Evolutionary conservation across 92 coral and sea anemone genomes (phyloP), one percentile per base, ranked within the genome.

Genomic region (Palythoa heliodiscus): DNA sequence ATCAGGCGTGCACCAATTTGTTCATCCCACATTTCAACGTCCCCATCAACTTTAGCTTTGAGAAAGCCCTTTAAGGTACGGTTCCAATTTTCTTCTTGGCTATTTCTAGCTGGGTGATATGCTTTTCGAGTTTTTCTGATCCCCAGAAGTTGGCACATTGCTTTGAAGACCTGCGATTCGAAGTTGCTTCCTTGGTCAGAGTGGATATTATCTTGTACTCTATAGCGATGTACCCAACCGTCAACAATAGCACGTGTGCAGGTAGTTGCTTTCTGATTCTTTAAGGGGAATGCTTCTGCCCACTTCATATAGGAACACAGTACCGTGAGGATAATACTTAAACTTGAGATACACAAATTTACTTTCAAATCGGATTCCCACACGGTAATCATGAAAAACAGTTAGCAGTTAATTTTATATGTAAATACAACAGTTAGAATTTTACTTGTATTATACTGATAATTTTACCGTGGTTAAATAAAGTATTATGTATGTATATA

Each of bases 231-330:
- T 47, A 91, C 73, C 93, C 91, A 91, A 15, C 87, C 83, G 9
- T 25, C 74, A 48, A 88, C 72, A 4, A 85, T 23, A 64, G 71
- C 84, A 66, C 19, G 82, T 64, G 93, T 91, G 76, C 86, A 69
- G 10, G 91, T 82, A 16, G 50, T 82, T 24, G 91, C 91, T 29
- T 77, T 66, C 48, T 85, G 92, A 54, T 91, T 91, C 17, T 52
- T 77, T 67, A 91, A 54, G 71, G 90, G 81, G 80, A 37, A 86
- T 13, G 90, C 94, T 63, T 91, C 90, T 29, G 82, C 86, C 94
- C 92, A 91, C 83, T 88, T 91, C 0, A 89, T 84, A 54, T 84
- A 91, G 40, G 82, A 61, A 67, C 91, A 85, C 77, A 76, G 88
- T 17, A 75, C 83, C 10, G 93, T 88, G 47, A 91, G 58, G 22